These are phyloP conservation scores for Embiotoca jacksoni DNA, from an alignment of 2,113 vertebrate genomes.

Conservation along the genomic window DNA sequence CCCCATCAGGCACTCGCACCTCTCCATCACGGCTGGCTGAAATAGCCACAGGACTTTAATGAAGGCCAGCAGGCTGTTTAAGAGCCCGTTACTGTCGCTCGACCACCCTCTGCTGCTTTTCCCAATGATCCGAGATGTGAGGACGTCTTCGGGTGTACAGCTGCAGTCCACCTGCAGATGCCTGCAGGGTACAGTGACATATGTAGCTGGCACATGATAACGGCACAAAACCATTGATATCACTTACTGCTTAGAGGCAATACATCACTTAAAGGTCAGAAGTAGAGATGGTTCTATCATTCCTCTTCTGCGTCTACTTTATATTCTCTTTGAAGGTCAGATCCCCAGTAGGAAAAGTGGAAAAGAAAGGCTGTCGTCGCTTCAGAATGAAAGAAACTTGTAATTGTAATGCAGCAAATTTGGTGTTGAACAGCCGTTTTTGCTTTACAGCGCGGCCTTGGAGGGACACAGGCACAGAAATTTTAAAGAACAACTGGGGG, in stretches of 20 bases:
- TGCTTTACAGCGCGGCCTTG: neutral
- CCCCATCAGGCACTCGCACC: constrained; percentile 24
- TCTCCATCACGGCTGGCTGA: constrained; percentile 47
- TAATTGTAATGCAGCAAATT: neutral
- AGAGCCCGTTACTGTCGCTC: constrained; percentile 31
- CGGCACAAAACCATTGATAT: constrained; percentile 58
- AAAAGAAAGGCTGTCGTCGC: constrained; percentile 9
- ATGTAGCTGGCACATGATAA: constrained; percentile 47
- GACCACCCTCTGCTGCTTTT: constrained; percentile 28
- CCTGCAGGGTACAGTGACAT: constrained; percentile 48
- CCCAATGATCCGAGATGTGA: constrained; percentile 29
- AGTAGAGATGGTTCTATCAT: constrained; percentile 35
- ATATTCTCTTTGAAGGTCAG: constrained; percentile 67
- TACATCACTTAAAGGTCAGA: constrained; percentile 71
- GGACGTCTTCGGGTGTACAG: constrained; percentile 15
- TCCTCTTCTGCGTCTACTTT: constrained; percentile 28
- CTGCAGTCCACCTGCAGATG: constrained; percentile 16
- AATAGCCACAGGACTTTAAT: constrained; percentile 63
- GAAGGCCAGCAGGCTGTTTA: constrained; percentile 60
- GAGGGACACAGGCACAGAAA: neutral
- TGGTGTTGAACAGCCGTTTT: constrained; percentile 3
- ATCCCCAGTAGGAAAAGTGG: neutral
- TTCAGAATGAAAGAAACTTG: neutral
- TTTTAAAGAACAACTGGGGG: neutral
- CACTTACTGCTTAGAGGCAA: constrained; percentile 52